Base-by-base conservation (phyloP, 2,888 invertebrate species). In the Microctonus aethiopoides region DNA sequence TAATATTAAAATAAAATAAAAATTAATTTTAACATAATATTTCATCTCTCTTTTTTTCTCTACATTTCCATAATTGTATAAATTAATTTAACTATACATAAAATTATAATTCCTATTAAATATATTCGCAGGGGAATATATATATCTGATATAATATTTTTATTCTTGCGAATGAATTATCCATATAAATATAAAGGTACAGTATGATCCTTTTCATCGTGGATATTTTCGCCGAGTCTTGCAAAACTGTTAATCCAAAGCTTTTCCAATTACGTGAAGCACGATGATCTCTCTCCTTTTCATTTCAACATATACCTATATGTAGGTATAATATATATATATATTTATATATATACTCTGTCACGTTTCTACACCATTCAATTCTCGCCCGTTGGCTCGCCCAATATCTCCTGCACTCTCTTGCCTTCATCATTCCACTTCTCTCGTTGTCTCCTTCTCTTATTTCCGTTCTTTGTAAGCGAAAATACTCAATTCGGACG, bases 231-330 rank as follows among this genome's bases (percentile, higher is more conserved):
- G 85, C 82, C 81, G 82, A 86, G 81, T 80, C 81, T 81, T 78
- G 83, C 85, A 85, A 84, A 85, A 85, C 84, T 84, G 83, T 86
- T 84, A 86, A 86, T 86, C 83, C 82, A 75, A 79, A 82, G 83
- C 83, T 84, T 84, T 83, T 84, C 81, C 83, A 86, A 85, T 86
- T 86, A 76, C 65, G 52, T 62, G 65, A 66, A 72, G 11, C 29
- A 59, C 74, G 68, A 68, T 72, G 75, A 72, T 72, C 63, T 73
- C 72, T 63, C 73, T 73, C 70, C 70, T 68, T 73, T 66, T 61
- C 68, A 70, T 11, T 59, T 57, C 4, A 24, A n/a, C n/a, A n/a
- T n/a, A n/a, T n/a, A n/a, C n/a, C n/a, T n/a, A n/a, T n/a, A n/a
- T n/a, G n/a, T n/a, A n/a, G n/a, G n/a, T n/a, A n/a, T n/a, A n/a